phyloP scores from a whole-genome alignment of 2,888 invertebrate genomes.

The Hypolimnas misippus region DNA sequence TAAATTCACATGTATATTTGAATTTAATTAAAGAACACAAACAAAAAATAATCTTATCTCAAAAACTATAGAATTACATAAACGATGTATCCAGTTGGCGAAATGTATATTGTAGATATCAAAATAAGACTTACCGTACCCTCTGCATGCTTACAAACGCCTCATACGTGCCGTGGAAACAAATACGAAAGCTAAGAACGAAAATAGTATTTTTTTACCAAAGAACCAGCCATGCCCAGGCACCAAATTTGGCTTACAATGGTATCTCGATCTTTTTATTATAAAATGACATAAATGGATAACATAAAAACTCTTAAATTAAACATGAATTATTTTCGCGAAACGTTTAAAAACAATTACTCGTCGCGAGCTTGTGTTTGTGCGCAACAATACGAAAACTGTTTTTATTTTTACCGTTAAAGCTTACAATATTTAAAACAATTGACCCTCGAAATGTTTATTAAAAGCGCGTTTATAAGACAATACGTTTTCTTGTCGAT shows the following conservation, averaged over 20 bases:
- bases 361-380: too few species aligned
- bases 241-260: constrained; percentile 41
- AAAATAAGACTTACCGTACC: not conserved
- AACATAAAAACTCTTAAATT: constrained; percentile 20
- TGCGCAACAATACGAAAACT: not conserved
- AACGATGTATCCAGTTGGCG: not conserved
- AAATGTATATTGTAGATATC: constrained; percentile 2
- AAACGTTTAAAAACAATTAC: constrained; percentile 1
- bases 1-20: too few species aligned
- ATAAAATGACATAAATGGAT: constrained; percentile 34
- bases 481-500: not conserved
- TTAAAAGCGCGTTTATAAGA: not conserved
- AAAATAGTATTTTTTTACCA: constrained; percentile 39
- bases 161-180: constrained; percentile 37
- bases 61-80: not conserved
- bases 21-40: not conserved
- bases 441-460: not conserved
- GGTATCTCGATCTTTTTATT: constrained; percentile 41
- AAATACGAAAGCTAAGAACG: constrained; percentile 34
- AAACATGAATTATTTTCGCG: constrained; percentile 15
- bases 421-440: not conserved
- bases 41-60: not conserved
- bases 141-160: not conserved
- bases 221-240: constrained; percentile 31
- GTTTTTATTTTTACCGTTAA: not conserved